phyloP scores from a whole-genome alignment of 2,888 invertebrate genomes.

The Polylopha cassiicola region DNA sequence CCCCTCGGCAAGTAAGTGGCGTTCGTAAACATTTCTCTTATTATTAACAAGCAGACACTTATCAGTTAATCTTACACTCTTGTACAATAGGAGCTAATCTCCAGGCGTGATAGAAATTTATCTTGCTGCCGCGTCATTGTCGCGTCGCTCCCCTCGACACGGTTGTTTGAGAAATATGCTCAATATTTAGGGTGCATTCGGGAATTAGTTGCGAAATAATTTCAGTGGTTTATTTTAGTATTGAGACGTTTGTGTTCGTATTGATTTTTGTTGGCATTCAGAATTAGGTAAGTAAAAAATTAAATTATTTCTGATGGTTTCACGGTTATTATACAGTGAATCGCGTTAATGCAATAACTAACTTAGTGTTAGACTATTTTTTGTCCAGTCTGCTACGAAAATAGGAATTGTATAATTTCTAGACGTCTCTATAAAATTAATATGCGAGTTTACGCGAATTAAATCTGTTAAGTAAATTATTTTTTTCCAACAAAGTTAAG shows the following conservation, averaged over 20 bases:
- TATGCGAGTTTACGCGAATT: too few relatives aligned
- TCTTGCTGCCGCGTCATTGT: constrained; percentile 63
- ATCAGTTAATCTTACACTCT: constrained; percentile 75
- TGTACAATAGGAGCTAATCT: constrained; percentile 70
- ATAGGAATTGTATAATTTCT: too few relatives aligned
- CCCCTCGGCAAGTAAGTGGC: constrained; percentile 20
- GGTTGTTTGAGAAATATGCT: constrained; percentile 38
- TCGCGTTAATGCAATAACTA: too few relatives aligned
- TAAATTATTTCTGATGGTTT: too few relatives aligned
- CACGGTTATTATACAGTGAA: too few relatives aligned
- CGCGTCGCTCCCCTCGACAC: constrained; percentile 44
- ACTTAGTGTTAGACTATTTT: too few relatives aligned
- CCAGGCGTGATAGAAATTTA: constrained; percentile 71
- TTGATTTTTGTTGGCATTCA: constrained; percentile 11
- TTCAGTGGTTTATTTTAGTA: constrained; percentile 25
- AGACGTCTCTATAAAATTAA: too few relatives aligned
- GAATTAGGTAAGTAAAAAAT: too few relatives aligned
- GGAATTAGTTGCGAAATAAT: constrained; percentile 33
- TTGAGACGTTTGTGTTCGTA: constrained; percentile 17
- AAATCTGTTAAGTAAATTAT: too few relatives aligned
- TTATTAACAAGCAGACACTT: constrained; percentile 73
- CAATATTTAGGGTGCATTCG: constrained; percentile 40
- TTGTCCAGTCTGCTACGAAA: too few relatives aligned
- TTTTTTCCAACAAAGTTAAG: too few relatives aligned
- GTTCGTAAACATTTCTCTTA: constrained; percentile 58